These are phyloP conservation scores for Siderastrea siderea DNA, from an alignment of 92 coral and sea anemone genomes.

Conservation along the genomic window DNA sequence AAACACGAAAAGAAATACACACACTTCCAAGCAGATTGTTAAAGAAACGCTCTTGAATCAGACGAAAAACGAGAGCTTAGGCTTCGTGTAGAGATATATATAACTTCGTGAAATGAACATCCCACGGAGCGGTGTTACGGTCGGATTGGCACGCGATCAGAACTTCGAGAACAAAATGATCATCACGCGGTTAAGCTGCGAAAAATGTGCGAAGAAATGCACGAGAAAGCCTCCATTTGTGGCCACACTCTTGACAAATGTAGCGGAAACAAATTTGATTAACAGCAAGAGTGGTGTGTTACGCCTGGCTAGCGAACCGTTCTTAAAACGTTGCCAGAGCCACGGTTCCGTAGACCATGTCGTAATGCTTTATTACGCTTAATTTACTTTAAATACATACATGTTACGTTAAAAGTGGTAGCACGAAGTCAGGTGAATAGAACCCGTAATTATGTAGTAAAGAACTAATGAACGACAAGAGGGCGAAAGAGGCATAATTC, in stretches of 20 bases:
- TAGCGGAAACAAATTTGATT: neutral
- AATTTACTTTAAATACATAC: constrained; percentile 27
- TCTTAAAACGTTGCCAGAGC: neutral
- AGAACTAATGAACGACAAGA: neutral
- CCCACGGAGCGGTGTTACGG: constrained; percentile 19
- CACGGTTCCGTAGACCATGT: constrained; percentile 21
- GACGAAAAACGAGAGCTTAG: neutral
- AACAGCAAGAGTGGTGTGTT: constrained; percentile 2
- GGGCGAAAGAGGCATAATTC: neutral
- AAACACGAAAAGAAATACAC: constrained; percentile 8
- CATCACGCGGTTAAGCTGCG: constrained; percentile 15
- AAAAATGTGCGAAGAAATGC: neutral
- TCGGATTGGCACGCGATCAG: constrained; percentile 45
- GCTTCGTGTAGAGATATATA: neutral
- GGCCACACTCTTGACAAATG: neutral
- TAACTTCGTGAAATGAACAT: constrained; percentile 14
- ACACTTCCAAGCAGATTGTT: neutral
- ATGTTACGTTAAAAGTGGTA: neutral
- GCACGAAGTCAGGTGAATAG: neutral
- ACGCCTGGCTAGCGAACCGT: constrained; percentile 25
- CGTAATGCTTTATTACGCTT: constrained; percentile 33
- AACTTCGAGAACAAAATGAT: constrained; percentile 26
- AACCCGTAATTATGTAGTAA: constrained; percentile 26
- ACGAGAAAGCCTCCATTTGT: neutral
- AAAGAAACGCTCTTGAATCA: neutral